Conservation (phyloP, 2,888 invertebrate species). For the Candidula unifasciata region DNA sequence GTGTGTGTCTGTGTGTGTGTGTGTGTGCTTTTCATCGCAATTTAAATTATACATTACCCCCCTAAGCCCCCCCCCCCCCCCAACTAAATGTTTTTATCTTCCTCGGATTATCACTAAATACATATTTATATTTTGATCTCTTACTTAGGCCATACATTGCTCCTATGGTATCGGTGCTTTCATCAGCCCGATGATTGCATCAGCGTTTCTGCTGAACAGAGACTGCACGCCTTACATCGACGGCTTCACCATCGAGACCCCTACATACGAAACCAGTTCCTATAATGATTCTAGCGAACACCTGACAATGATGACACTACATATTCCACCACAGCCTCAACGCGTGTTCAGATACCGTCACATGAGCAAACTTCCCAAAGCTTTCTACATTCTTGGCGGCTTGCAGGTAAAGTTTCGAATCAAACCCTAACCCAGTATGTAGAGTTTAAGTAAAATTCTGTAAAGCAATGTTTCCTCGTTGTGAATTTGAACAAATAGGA, state of each 20-base stretch:
- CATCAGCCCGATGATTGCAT: constrained; percentile 79
- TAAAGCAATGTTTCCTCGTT: too few species aligned
- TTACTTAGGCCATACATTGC: constrained; percentile 79
- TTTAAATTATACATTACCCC: too few species aligned
- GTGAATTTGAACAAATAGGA: too few species aligned
- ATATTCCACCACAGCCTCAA: constrained; percentile 59
- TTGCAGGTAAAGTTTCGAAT: constrained; percentile 74
- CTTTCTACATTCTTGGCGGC: constrained; percentile 79
- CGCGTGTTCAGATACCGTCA: constrained; percentile 70
- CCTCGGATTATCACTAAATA: too few species aligned
- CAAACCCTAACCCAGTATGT: not conserved
- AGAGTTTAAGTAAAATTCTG: too few species aligned
- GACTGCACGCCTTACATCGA: constrained; percentile 77
- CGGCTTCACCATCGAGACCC: constrained; percentile 61
- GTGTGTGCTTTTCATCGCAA: too few species aligned
- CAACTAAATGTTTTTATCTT: too few species aligned
- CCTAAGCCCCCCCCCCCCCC: too few species aligned
- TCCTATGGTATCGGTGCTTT: constrained; percentile 80
- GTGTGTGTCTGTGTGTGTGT: too few species aligned
- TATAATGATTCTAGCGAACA: constrained; percentile 20
- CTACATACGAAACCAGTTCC: constrained; percentile 40
- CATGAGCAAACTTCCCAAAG: constrained; percentile 75
- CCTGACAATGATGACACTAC: constrained; percentile 38
- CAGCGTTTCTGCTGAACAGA: constrained; percentile 78
- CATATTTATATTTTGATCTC: not conserved